These are phyloP conservation scores for Andrena camellia DNA, from an alignment of 2,888 invertebrate species.

Conservation along the genomic window DNA sequence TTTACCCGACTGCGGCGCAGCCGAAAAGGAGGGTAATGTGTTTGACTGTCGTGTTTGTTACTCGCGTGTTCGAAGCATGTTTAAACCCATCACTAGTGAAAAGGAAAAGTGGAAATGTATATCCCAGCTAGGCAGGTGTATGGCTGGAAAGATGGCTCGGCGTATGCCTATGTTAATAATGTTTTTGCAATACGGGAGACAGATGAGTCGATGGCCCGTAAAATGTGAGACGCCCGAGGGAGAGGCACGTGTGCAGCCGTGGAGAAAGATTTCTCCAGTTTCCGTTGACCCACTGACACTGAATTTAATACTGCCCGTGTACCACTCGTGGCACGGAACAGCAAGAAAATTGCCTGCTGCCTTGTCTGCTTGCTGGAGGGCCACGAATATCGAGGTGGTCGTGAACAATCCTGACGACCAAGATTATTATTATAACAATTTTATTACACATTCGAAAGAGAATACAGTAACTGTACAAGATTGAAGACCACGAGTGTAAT, in stretches of 20 bases:
- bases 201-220: not conserved
- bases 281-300: slow-evolving; percentile 84
- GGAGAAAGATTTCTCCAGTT: slow-evolving; percentile 76
- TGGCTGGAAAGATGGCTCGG: not conserved
- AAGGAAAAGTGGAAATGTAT: not conserved
- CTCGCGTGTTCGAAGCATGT: too few species aligned
- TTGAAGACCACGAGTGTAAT: too few species aligned
- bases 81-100: too few species aligned
- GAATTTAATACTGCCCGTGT: slow-evolving; percentile 74
- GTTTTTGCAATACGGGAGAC: slow-evolving; percentile 5
- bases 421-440: not conserved
- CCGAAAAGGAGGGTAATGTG: too few species aligned
- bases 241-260: slow-evolving; percentile 57
- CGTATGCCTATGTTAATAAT: not conserved
- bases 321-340: slow-evolving; percentile 17
- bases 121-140: not conserved
- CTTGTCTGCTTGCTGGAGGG: not conserved
- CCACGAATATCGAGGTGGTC: slow-evolving; percentile 26
- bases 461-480: too few species aligned
- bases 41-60: too few species aligned
- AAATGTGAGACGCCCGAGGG: slow-evolving; percentile 44
- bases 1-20: too few species aligned
- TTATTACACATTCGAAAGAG: too few species aligned
- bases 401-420: not conserved
- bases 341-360: slow-evolving; percentile 42